phyloP scores from a whole-genome alignment of 2,888 invertebrate species.

The Octodonta nipae region DNA sequence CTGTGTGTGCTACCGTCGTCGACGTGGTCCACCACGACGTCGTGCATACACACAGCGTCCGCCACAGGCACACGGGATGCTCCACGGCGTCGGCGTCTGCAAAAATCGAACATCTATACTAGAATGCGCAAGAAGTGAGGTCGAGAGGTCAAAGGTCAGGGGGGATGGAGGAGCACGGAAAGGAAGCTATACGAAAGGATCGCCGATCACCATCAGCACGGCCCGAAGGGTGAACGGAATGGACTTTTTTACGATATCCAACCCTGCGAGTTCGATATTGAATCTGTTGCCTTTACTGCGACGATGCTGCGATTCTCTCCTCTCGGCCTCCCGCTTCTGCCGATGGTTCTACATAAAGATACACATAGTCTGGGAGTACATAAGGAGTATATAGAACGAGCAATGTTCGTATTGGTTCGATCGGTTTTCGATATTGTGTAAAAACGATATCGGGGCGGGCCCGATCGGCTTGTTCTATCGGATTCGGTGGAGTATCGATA shows the following conservation, averaged over 20 bases:
- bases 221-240: slow-evolving; percentile 20
- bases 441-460: slow-evolving; percentile 12
- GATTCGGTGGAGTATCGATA: slow-evolving; percentile 7
- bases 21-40: slow-evolving; percentile 9
- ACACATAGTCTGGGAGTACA: too few relatives aligned
- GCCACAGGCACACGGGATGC: too few relatives aligned
- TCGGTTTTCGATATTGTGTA: slow-evolving; percentile 6
- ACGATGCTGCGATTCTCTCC: too few relatives aligned
- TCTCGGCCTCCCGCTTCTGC: not conserved
- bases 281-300: slow-evolving; percentile 17
- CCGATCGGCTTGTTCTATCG: slow-evolving; percentile 11
- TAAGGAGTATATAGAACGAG: slow-evolving; percentile 6
- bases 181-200: slow-evolving; percentile 21
- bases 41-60: slow-evolving; percentile 12
- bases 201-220: slow-evolving; percentile 17
- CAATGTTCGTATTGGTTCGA: slow-evolving; percentile 6
- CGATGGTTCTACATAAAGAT: too few relatives aligned
- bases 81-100: slow-evolving; percentile 31
- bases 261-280: slow-evolving; percentile 30
- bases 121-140: slow-evolving; percentile 31
- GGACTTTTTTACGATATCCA: slow-evolving; percentile 34
- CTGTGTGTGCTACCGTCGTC: slow-evolving; percentile 11
- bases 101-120: slow-evolving; percentile 38
- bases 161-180: slow-evolving; percentile 19
- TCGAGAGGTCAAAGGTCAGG: slow-evolving; percentile 21